A percentile compares a stretch with the other conserved stretches of the same genome.
These are phyloP conservation scores for Leucoptera coffeella DNA, from an alignment of 2,888 invertebrate species.

Conservation along the genomic window DNA sequence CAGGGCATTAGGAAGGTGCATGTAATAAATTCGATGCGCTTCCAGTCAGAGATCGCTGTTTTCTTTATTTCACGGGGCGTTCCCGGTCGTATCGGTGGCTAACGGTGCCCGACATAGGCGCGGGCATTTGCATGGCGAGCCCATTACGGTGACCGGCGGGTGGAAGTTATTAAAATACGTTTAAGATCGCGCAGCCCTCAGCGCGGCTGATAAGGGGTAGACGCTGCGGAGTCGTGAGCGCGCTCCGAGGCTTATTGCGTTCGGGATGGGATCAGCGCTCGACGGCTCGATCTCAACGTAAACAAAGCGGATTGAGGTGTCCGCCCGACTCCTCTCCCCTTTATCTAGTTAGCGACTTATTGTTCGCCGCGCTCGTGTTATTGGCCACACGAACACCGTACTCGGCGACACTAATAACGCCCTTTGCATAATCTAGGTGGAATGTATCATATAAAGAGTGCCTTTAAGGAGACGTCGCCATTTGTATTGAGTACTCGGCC, in stretches of 20 bases:
- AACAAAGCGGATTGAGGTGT: conserved; percentile 38
- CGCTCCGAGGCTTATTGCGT: conserved; percentile 42
- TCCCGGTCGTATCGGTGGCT: conserved; percentile 29
- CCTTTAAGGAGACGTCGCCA: too few relatives aligned
- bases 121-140: conserved; percentile 40
- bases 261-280: conserved; percentile 28
- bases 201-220: conserved; percentile 35
- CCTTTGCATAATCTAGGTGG: too few relatives aligned
- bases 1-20: conserved; percentile 8
- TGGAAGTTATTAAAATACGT: conserved; percentile 46
- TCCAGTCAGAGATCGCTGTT: conserved; percentile 35
- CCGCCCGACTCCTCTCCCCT: conserved; percentile 13
- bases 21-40: conserved; percentile 15
- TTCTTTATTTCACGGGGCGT: conserved; percentile 40
- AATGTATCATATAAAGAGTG: too few relatives aligned
- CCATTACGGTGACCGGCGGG: conserved; percentile 34
- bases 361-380: conserved; percentile 15
- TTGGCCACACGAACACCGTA: conserved; percentile 12
- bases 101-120: conserved; percentile 27
- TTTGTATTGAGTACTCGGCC: too few relatives aligned
- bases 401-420: too few relatives aligned
- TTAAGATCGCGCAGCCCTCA: conserved; percentile 38
- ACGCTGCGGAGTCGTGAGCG: conserved; percentile 40
- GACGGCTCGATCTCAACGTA: conserved; percentile 23
- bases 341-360: conserved; percentile 28